A percentile compares a stretch with the other conserved stretches of the same genome.
These are phyloP conservation scores for Crypturellus tataupa DNA, from an alignment of 2,797 vertebrate species.

Conservation along the genomic window DNA sequence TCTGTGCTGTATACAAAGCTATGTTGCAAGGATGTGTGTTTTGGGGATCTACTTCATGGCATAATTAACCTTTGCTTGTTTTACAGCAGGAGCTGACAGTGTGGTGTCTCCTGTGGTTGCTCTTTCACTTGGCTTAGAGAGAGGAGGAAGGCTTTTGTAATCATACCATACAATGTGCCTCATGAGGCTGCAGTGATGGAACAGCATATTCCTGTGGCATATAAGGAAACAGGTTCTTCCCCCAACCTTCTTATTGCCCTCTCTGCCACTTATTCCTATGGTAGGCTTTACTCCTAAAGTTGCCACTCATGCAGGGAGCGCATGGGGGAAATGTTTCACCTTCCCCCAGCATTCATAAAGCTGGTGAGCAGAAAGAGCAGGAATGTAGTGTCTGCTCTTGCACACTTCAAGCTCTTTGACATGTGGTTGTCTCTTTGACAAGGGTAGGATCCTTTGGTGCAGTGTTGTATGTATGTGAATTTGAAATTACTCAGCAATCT, in stretches of 20 bases:
- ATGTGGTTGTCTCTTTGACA: too few species aligned
- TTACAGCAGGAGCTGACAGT: not conserved
- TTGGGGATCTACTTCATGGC: not conserved
- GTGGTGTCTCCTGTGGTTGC: not conserved
- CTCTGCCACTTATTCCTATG: accelerated
- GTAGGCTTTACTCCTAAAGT: not conserved
- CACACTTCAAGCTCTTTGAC: not conserved
- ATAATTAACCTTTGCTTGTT: not conserved
- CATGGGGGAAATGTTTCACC: not conserved
- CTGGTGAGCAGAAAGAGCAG: not conserved
- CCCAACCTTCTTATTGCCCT: not conserved
- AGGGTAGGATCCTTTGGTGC: too few species aligned
- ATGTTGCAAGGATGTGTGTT: not conserved
- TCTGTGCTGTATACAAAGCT: not conserved
- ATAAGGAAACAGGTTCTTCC: not conserved
- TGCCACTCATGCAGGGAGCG: not conserved
- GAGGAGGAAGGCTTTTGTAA: not conserved
- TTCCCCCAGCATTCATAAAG: not conserved
- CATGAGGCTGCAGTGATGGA: not conserved
- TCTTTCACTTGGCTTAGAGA: not conserved
- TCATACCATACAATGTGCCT: not conserved
- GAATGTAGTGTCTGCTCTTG: not conserved
- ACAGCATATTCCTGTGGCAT: not conserved
- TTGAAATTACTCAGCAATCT: not conserved
- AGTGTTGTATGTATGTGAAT: not conserved